Base-by-base conservation (phyloP, 2,113 vertebrate species). In the Clarias macrocephalus region DNA sequence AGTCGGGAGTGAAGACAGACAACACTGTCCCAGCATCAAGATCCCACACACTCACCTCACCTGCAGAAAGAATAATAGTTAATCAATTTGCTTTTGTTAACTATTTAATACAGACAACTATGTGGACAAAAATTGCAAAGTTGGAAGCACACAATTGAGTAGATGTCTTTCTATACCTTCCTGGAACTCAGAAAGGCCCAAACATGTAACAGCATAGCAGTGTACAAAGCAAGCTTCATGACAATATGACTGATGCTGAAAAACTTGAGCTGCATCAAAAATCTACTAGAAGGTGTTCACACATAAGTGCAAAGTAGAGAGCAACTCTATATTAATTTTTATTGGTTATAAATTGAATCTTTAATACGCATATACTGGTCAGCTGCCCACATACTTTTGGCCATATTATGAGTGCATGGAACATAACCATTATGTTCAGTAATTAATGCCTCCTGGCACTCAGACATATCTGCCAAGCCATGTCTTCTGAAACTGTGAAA, bases 11-110 rank as follows among this genome's bases (percentile, higher is more conserved):
- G 85, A 95, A 94, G 75, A 88, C 83, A 0, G 90, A 91, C 85
- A 93, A 82, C 82, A 92, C 85, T 9, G 63, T 91, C 21, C 90
- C 90, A 1, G 68, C 86, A 19, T 92, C 91, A 57, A 95, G 91
- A 62, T 95, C 91, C 92, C 92, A 94, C 77, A 93, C 84, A 70
- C 90, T 95, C 86, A 89, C 0, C 5, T 94, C 92, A 66, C 79
- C 88, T 94, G 86, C 33, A 85, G 1, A 9, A 89, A 75, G 18
- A 60, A 4, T 10, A 4, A 83, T 2, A 73, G 52, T 82, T 54
- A 63, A 6, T 75, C 11, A 28, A 5, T 80, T 80, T 79, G 60
- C 12, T 63, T 4, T 37, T 79, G 30, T 56, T 16, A 60, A 23
- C 28, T 37, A 23, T 62, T 80, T 30, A 57, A 21, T 59, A 33